Percentiles rank a stretch among this genome's conserved stretches.
Conservation (phyloP, 1,140 invertebrate species). For the Onthophagus taurus region DNA sequence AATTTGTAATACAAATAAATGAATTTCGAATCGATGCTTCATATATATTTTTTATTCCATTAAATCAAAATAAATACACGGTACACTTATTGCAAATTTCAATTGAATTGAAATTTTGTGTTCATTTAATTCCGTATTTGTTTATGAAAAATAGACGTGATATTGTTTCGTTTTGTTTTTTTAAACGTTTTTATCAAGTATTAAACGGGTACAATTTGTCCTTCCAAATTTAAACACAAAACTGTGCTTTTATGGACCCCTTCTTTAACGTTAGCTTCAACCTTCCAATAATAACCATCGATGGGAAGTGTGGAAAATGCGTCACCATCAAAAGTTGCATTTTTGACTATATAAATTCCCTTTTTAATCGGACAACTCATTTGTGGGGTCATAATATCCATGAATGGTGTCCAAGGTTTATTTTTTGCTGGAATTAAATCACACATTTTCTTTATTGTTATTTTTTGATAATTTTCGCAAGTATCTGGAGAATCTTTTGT, state of each 20-base stretch:
- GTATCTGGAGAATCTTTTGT: conserved; percentile 14
- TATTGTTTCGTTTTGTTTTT: too few species aligned
- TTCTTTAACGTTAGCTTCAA: conserved; percentile 8
- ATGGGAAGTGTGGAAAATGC: conserved; percentile 9
- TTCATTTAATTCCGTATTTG: too few species aligned
- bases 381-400: conserved; percentile 3
- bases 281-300: conserved; percentile 16
- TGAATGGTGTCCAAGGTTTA: conserved; percentile 11
- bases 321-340: conserved; percentile 16
- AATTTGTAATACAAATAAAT: too few species aligned
- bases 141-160: too few species aligned
- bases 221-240: conserved; percentile 12
- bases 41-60: too few species aligned
- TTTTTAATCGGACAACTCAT: conserved; percentile 14
- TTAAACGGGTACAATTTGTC: conserved; percentile 11
- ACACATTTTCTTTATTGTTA: conserved; percentile 12
- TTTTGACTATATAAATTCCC: conserved; percentile 10
- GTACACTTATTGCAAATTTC: too few species aligned
- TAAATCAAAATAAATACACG: too few species aligned
- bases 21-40: too few species aligned
- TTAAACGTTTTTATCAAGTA: too few species aligned
- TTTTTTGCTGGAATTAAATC: neutral
- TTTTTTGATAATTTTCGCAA: conserved; percentile 13
- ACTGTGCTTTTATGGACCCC: neutral
- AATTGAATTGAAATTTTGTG: too few species aligned